Percentiles rank a stretch among this genome's conserved stretches.
Evolutionary conservation across 2,888 invertebrate species (phyloP).

Genomic region (Dryococelus australis): DNA sequence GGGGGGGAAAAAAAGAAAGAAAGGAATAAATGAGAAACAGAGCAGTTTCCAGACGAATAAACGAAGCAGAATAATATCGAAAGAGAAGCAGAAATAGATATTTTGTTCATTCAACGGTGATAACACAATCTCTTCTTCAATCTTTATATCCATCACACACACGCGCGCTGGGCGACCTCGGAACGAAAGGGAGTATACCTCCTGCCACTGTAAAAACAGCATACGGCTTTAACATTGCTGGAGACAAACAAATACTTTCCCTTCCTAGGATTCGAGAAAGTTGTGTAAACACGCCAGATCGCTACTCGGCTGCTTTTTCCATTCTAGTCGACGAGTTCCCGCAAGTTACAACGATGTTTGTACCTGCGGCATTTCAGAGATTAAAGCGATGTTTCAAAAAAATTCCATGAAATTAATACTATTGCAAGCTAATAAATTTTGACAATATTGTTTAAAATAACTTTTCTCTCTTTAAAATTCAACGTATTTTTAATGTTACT

Average conservation of each 20-base stretch:
- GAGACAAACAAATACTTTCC: not conserved
- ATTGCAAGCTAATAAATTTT: too few species aligned
- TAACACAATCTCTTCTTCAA: not conserved
- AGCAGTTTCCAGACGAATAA: constrained; percentile 16
- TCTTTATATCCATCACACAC: constrained; percentile 3
- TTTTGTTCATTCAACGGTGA: constrained; percentile 16
- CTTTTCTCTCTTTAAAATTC: too few species aligned
- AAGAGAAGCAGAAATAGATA: constrained; percentile 16
- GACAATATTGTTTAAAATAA: too few species aligned
- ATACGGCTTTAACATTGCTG: not conserved
- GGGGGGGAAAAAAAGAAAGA: not conserved
- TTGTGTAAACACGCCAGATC: not conserved
- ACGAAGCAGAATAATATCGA: constrained; percentile 11
- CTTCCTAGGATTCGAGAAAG: not conserved
- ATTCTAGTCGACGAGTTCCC: not conserved
- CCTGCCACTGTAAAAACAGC: not conserved
- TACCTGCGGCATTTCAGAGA: too few species aligned
- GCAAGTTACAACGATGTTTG: too few species aligned
- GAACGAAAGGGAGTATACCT: not conserved
- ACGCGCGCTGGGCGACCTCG: not conserved
- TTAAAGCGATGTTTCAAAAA: too few species aligned
- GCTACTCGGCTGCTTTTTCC: not conserved
- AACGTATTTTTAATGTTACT: too few species aligned
- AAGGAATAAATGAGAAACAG: constrained; percentile 8
- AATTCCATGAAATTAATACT: too few species aligned